A percentile compares a stretch with the other conserved stretches of the same genome.
phyloP scores from a whole-genome alignment of 2,113 vertebrate genomes.

The Semnopithecus entellus region DNA sequence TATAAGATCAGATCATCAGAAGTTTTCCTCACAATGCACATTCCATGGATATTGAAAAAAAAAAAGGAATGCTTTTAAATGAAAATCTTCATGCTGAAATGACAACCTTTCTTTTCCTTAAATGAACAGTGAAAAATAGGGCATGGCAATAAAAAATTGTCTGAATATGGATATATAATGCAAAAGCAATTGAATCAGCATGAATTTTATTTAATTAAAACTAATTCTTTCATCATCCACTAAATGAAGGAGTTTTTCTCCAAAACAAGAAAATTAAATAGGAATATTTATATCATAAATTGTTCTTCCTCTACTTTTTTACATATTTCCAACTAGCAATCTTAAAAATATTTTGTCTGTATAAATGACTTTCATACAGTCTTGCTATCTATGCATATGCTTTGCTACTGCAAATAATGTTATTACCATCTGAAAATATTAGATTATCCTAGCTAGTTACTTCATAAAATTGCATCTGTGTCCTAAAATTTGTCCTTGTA shows the following conservation, averaged over 20 bases:
- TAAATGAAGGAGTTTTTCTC: slow-evolving; percentile 20
- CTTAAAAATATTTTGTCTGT: slow-evolving; percentile 14
- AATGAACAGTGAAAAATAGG: slow-evolving; percentile 27
- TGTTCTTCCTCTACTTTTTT: background rate
- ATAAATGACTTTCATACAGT: background rate
- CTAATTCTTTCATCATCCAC: background rate
- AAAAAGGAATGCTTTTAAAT: background rate
- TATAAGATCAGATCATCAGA: background rate
- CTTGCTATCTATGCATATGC: background rate
- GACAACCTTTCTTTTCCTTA: background rate
- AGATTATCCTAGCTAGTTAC: background rate
- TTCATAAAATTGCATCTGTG: background rate
- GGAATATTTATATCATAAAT: slow-evolving; percentile 4
- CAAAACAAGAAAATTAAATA: background rate
- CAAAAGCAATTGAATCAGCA: slow-evolving; percentile 43
- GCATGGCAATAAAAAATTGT: background rate
- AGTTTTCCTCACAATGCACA: background rate
- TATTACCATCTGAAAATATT: background rate
- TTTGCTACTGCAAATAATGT: background rate
- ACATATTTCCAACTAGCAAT: slow-evolving; percentile 2
- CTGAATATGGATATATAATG: background rate
- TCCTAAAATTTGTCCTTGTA: background rate
- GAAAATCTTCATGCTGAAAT: slow-evolving; percentile 17
- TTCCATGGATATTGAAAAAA: background rate
- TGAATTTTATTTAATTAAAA: slow-evolving; percentile 53